Base-by-base conservation (phyloP, 2,888 invertebrate species). In the Drymonia ruficornis region DNA sequence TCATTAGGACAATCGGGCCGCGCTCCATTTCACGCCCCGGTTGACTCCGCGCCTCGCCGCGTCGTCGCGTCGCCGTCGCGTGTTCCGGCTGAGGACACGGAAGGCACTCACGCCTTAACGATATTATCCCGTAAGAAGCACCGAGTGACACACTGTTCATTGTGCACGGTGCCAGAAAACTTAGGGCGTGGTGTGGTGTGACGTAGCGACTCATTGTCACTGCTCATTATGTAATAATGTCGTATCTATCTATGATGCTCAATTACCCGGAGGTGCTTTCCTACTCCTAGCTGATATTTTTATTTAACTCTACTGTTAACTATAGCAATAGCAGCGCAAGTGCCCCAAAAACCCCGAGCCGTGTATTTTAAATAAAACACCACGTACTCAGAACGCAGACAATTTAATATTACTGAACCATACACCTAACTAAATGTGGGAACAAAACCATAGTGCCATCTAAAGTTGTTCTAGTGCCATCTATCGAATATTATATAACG, bases 1-100 rank as follows among this genome's bases (percentile, higher is more conserved):
- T 87, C 82, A 87, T 87, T 87, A 87, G 67, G 60, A 74, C 84
- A 87, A 86, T 87, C 62, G 74, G 58, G 52, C 52, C 63, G 63
- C 63, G 74, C 71, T 74, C 74, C 74, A 74, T 77, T 76, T 73
- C 70, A 69, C 79, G 72, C 74, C n/a, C n/a, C 55, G 63, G 59
- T 19, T 53, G 59, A 59, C 56, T 53, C 44, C 16, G 44, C 40
- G 52, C 43, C 40, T 50, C 42, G 47, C 43, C 47, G 54, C 53
- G 31, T 2, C 53, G 31, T 2, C 29, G 13, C 13, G 36, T n/a
- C 13, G n/a, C 38, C 16, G 40, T 9, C 46, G 52, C 52, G 29
- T 69, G 34, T 69, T 67, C 52, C 59, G 49, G 7, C 53, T 52
- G 36, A 16, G 36, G 50, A 28, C 46, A 44, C 56, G 12, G 15